phyloP scores from a whole-genome alignment of 2,888 invertebrate species.

The Cremastinae sp. region DNA sequence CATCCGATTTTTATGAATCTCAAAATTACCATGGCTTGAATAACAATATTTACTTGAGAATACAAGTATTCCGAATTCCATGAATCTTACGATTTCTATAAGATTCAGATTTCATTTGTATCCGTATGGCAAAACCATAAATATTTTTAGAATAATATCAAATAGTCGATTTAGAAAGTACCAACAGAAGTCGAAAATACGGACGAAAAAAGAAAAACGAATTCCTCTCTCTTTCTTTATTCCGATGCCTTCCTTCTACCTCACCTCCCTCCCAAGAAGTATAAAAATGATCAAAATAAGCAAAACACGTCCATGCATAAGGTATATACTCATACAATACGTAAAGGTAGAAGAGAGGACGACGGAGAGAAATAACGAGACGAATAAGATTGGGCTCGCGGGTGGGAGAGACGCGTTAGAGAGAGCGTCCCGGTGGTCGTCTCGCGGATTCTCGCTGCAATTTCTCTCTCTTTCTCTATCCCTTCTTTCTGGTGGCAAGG shows the following conservation, averaged over 20 bases:
- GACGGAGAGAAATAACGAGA: conserved; percentile 51
- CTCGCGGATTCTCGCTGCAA: conserved; percentile 43
- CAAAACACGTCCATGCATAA: conserved; percentile 26
- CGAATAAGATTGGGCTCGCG: conserved; percentile 35
- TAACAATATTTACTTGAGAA: too few species aligned
- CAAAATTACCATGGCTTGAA: too few species aligned
- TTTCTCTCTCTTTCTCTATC: conserved; percentile 14
- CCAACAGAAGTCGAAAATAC: neutral
- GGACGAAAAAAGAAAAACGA: neutral
- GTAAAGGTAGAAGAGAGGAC: conserved; percentile 1
- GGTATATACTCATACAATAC: neutral
- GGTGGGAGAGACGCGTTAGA: conserved; percentile 45
- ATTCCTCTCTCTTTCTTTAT: too few species aligned
- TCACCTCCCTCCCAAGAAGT: too few species aligned
- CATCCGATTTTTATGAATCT: too few species aligned
- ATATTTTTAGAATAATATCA: too few species aligned
- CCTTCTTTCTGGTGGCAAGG: conserved; percentile 52
- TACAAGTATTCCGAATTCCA: too few species aligned
- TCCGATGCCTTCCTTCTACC: too few species aligned
- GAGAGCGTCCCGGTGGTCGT: conserved; percentile 50
- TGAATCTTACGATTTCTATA: too few species aligned
- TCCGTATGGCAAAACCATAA: too few species aligned
- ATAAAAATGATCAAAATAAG: conserved; percentile 17
- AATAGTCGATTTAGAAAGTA: neutral
- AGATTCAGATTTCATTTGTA: too few species aligned